Evolutionary conservation across 92 coral and sea anemone species (phyloP), one percentile per base, ranked within the genome.

Genomic region (Chrysogorgia sp.): DNA sequence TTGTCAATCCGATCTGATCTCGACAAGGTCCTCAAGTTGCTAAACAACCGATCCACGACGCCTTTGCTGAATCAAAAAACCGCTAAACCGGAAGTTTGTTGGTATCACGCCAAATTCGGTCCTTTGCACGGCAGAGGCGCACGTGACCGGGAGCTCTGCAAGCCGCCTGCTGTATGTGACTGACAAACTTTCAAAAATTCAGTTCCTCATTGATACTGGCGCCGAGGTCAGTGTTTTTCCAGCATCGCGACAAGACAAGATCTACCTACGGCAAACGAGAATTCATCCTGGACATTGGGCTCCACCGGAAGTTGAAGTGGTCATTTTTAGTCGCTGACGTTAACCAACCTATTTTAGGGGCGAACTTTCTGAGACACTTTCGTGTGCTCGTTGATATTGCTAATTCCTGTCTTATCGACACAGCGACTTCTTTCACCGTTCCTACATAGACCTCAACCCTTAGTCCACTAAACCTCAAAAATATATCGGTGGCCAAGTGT

Each of bases 11-110:
- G 64, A 20, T 58, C 64, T 26, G 64, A 58, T 22, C 64, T 58
- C 23, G 20, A 58, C 23, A 58, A 58, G 23, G 64, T 58, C 23
- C 64, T 58, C 64, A 58, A 58, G 31, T 22, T 58, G 25, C 64
- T 58, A 7, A 8, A 58, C 23, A 58, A 8, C 20, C 64, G 64
- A 8, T 26, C 64, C 8, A 58, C 64, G 9, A 8, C 64, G 23
- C 10, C 25, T 7, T 22, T 9, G 8, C 23, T 22, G 17, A 43
- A 9, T 8, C 50, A 9, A 9, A 17, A 9, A 9, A 43, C 50
- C 50, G 50, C 50, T 17, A 43, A 9, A 43, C 50, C 50, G 50
- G 50, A 43, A 43, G 50, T 17, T 17, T 43, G 17, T 43, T 43
- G 50, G 50, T 43, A 43, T 8, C 50, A 43, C 50, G 10, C 17